These are phyloP conservation scores for Chelon labrosus DNA, from an alignment of 2,797 vertebrate species.

Conservation along the genomic window DNA sequence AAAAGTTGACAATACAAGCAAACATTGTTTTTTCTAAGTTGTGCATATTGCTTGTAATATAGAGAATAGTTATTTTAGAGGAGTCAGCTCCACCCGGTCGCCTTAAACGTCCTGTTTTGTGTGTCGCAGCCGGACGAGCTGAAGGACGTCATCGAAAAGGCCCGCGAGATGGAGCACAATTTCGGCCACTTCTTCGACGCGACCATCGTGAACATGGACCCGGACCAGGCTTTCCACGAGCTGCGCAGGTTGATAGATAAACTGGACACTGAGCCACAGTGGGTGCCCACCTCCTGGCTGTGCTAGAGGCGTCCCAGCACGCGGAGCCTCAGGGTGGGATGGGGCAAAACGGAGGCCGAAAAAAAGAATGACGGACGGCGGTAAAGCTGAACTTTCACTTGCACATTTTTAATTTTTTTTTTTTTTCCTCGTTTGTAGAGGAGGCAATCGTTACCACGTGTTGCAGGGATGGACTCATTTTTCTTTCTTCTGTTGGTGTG, in stretches of 20 bases:
- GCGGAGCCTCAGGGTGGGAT: slow-evolving; percentile 8
- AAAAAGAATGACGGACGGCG: slow-evolving; percentile 6
- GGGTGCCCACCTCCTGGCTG: slow-evolving; percentile 96
- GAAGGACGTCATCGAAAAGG: slow-evolving; percentile 94
- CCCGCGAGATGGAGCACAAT: slow-evolving; percentile 95
- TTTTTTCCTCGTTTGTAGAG: slow-evolving; percentile 49
- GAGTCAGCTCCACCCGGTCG: too few species aligned
- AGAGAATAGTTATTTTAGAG: neutral
- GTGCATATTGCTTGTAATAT: neutral
- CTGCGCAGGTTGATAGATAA: slow-evolving; percentile 92
- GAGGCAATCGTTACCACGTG: slow-evolving; percentile 33
- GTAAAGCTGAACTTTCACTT: slow-evolving; percentile 57
- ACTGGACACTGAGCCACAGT: slow-evolving; percentile 97
- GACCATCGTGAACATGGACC: slow-evolving; percentile 91
- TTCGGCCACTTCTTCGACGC: slow-evolving; percentile 94
- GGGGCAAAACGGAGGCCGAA: neutral
- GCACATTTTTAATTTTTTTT: slow-evolving; percentile 38
- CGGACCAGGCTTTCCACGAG: slow-evolving; percentile 92
- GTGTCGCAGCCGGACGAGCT: slow-evolving; percentile 91
- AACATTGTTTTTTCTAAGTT: too few species aligned
- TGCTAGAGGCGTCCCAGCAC: slow-evolving; percentile 74
- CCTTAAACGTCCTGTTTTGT: neutral
- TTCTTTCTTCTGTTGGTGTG: slow-evolving; percentile 31
- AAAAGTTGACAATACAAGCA: neutral
- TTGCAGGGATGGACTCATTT: slow-evolving; percentile 59